A percentile compares a stretch with the other conserved stretches of the same genome.
These are phyloP conservation scores for Litoditis marina DNA, from an alignment of 2,888 invertebrate genomes.

Conservation along the genomic window DNA sequence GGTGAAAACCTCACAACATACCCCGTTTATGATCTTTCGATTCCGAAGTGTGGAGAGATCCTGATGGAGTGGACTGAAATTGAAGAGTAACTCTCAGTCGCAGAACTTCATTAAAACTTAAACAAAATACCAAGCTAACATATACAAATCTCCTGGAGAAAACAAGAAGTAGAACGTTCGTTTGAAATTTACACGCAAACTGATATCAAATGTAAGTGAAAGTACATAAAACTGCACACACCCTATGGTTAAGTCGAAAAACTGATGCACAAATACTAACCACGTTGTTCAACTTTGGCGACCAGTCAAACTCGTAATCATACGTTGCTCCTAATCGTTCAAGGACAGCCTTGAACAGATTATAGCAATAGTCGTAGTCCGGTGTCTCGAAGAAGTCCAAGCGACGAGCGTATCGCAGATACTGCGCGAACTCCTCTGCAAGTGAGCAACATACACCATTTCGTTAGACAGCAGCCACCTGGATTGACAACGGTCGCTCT, in stretches of 20 bases:
- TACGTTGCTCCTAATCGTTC: conserved; percentile 58
- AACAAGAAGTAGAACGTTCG: too few relatives aligned
- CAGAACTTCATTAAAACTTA: background rate
- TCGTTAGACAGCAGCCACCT: too few relatives aligned
- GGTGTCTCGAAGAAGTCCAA: conserved; percentile 99
- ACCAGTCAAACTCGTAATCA: conserved; percentile 62
- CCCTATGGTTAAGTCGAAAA: background rate
- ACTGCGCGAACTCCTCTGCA: conserved; percentile 94
- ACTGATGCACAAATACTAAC: conserved; percentile 20
- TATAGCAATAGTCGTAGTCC: conserved; percentile 84
- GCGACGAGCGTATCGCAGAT: conserved; percentile 89
- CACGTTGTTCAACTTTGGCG: conserved; percentile 60
- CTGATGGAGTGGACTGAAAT: conserved; percentile 59
- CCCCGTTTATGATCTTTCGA: conserved; percentile 38
- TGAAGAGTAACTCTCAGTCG: background rate
- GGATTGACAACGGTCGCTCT: too few relatives aligned
- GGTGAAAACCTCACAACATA: conserved; percentile 2
- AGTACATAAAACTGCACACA: too few relatives aligned
- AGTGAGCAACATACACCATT: conserved; percentile 3
- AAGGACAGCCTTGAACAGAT: conserved; percentile 56
- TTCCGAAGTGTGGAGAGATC: conserved; percentile 56
- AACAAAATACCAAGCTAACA: too few relatives aligned
- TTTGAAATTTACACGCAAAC: background rate
- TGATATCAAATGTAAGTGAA: too few relatives aligned
- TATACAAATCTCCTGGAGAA: too few relatives aligned